phyloP scores from a whole-genome alignment of 2,797 vertebrate species.

The Myotis pilosus region DNA sequence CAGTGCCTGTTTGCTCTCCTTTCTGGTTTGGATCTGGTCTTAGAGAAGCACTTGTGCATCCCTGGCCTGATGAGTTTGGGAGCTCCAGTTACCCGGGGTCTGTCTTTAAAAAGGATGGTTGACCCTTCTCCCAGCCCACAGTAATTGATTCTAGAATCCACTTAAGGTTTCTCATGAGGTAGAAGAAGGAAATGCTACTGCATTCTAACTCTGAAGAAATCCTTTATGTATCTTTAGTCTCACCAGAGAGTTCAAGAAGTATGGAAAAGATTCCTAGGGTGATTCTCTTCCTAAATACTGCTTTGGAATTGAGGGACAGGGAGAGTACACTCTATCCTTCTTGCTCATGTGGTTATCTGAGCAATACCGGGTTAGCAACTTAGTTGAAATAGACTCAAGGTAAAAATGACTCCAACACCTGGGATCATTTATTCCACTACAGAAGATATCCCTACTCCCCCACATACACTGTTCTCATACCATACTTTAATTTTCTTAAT shows the following conservation, averaged over 20 bases:
- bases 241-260: neutral
- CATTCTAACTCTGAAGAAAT: neutral
- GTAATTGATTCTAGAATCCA: neutral
- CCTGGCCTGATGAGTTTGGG: neutral
- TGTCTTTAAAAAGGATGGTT: neutral
- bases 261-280: neutral
- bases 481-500: neutral
- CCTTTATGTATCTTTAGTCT: neutral
- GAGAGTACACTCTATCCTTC: accelerated
- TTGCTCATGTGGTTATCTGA: neutral
- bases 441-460: neutral
- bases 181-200: neutral
- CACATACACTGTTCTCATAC: neutral
- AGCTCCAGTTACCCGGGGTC: neutral
- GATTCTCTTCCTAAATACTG: neutral
- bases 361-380: neutral
- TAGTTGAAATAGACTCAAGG: neutral
- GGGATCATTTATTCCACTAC: neutral
- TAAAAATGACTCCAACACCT: neutral
- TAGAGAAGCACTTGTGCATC: neutral
- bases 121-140: neutral
- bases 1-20: neutral
- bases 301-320: neutral
- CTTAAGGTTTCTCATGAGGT: neutral
- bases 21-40: too few species aligned